These are phyloP conservation scores for Xerus inauris DNA, from an alignment of 2,113 vertebrate species.

Conservation along the genomic window DNA sequence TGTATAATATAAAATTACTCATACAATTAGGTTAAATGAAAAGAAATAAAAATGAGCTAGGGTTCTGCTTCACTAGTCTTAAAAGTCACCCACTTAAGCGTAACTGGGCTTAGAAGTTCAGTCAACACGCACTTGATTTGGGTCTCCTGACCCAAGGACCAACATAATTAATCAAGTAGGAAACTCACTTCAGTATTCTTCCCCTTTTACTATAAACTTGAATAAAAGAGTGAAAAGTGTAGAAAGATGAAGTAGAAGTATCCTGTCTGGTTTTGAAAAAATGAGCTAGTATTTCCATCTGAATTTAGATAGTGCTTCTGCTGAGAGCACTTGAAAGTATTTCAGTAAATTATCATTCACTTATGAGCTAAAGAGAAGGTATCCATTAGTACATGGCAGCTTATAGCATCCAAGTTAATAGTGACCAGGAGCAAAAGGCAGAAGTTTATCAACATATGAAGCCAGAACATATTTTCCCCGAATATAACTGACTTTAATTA, in stretches of 20 bases:
- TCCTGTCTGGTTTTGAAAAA: constrained; percentile 33
- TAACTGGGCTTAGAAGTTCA: constrained; percentile 25
- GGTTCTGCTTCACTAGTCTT: constrained; percentile 34
- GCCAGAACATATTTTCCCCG: not conserved
- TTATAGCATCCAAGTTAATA: not conserved
- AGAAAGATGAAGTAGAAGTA: not conserved
- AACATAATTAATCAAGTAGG: constrained; percentile 17
- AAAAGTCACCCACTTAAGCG: constrained; percentile 40
- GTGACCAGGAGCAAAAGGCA: not conserved
- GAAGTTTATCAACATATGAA: not conserved
- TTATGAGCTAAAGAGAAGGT: not conserved
- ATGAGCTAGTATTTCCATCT: not conserved
- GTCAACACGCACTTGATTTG: not conserved
- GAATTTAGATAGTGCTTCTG: not conserved
- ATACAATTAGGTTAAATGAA: constrained; percentile 59
- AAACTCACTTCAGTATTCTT: constrained; percentile 7
- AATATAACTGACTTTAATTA: no score
- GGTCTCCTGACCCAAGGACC: not conserved
- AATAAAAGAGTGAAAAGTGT: constrained; percentile 1
- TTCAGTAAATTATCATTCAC: not conserved
- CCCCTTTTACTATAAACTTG: not conserved
- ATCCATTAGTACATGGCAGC: not conserved
- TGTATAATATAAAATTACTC: constrained; percentile 46
- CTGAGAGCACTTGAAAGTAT: not conserved
- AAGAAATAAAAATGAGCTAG: constrained; percentile 29